Conservation (phyloP, 2,113 vertebrate species). For the Taurulus bubalis region DNA sequence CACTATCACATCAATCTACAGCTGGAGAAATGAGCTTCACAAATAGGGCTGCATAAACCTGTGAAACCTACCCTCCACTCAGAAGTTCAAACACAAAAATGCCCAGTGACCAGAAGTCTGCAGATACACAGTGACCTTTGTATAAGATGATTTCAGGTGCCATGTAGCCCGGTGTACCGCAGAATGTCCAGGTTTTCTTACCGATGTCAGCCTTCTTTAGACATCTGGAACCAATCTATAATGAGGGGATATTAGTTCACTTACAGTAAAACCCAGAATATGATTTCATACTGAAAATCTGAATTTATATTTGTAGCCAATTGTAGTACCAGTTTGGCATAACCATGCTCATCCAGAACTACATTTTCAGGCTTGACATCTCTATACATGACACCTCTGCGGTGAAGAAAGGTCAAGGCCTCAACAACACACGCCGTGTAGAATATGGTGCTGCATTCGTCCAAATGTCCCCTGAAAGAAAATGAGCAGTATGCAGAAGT, state of each 20-base stretch:
- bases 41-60: neutral
- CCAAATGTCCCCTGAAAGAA: constrained; percentile 75
- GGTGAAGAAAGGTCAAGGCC: constrained; percentile 82
- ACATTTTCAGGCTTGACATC: constrained; percentile 85
- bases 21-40: neutral
- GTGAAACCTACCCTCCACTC: constrained; percentile 75
- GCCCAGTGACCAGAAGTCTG: constrained; percentile 84
- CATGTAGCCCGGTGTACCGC: constrained; percentile 82
- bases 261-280: neutral
- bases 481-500: constrained; percentile 11
- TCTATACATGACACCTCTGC: constrained; percentile 78
- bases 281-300: neutral
- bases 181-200: constrained; percentile 85
- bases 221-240: constrained; percentile 81
- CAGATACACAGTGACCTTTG: constrained; percentile 76
- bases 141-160: constrained; percentile 84
- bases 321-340: constrained; percentile 82
- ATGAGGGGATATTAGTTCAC: constrained; percentile 1
- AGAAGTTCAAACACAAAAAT: constrained; percentile 84
- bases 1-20: neutral
- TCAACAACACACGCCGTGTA: constrained; percentile 83
- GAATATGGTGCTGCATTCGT: constrained; percentile 78
- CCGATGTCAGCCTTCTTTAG: constrained; percentile 78
- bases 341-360: constrained; percentile 81
- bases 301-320: neutral